Evolutionary conservation across 2,888 invertebrate genomes (phyloP), one percentile per base, ranked within the genome.

Genomic region (Orgyia antiqua): DNA sequence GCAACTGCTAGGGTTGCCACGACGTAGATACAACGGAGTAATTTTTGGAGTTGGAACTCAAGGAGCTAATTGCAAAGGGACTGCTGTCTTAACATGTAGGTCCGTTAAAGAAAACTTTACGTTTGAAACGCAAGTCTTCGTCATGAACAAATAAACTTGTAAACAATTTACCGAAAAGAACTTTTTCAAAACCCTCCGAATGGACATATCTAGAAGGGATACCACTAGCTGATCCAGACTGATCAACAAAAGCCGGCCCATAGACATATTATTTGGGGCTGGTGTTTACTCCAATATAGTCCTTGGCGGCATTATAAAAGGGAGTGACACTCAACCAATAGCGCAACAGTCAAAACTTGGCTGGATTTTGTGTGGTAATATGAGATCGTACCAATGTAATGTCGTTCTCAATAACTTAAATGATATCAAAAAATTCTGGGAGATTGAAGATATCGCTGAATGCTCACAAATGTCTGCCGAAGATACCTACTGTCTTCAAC

Each of bases 311-410:
- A 31, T 31, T n/a, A 13, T 20, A 13, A 21, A 10, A 13, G 1
- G 2, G 4, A 15, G 12, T 13, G 13, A 19, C 2, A 11, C n/a
- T 9, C 10, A 21, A n/a, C 33, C 33, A 4, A 23, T 25, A 3
- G 34, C 37, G 1, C 35, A 35, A 24, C 31, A 42, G 24, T 37
- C 37, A 1, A 18, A 31, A 5, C 25, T 42, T 1, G 35, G 41
- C 2, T 42, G 36, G 34, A 35, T 37, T 8, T 7, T 41, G n/a
- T 27, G 26, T 11, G 34, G 34, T 9, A 27, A 28, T n/a, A 8
- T 24, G 15, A 30, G 27, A 18, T 9, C 29, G 8, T 31, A 24
- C n/a, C 15, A 34, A 10, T 36, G 36, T 18, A 33, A 24, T 10
- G 34, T 36, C 2, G 13, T 33, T 4, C 18, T 29, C 9, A 28